phyloP scores from a whole-genome alignment of 2,888 invertebrate genomes.

The Nysson spinosus region DNA sequence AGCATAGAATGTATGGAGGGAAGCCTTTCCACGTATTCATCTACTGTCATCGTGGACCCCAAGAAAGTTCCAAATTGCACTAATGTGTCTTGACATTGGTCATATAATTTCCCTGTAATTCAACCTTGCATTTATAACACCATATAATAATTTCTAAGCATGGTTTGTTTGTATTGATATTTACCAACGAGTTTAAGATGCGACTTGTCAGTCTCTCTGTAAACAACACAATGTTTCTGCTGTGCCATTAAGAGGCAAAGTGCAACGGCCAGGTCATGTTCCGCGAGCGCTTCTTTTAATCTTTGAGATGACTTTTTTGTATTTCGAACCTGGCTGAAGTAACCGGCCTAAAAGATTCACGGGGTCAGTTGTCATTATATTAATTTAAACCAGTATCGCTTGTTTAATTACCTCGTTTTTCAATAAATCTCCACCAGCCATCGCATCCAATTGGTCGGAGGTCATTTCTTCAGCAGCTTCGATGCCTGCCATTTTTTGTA shows the following conservation, averaged over 20 bases:
- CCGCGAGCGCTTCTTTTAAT: conserved; percentile 95
- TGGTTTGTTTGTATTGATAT: conserved; percentile 19
- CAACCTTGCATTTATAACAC: neutral
- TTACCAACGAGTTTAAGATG: conserved; percentile 91
- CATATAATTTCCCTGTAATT: conserved; percentile 83
- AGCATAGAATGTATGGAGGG: conserved; percentile 93
- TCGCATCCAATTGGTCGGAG: conserved; percentile 95
- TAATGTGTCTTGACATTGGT: conserved; percentile 98
- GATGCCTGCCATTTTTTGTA: conserved; percentile 99
- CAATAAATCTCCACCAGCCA: conserved; percentile 97
- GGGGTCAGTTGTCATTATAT: neutral
- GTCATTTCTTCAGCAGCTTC: conserved; percentile 98
- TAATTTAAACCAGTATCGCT: neutral
- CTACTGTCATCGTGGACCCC: conserved; percentile 93
- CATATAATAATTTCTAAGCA: neutral
- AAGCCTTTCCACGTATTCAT: conserved; percentile 93
- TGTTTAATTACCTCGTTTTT: conserved; percentile 88
- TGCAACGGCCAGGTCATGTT: conserved; percentile 95
- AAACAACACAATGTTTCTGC: conserved; percentile 97
- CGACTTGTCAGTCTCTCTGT: conserved; percentile 87
- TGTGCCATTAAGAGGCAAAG: conserved; percentile 97
- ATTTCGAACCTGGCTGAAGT: conserved; percentile 97
- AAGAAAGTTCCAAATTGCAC: conserved; percentile 99
- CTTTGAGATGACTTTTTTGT: conserved; percentile 96
- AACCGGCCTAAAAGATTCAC: conserved; percentile 84